Base-by-base conservation (phyloP, 2,888 invertebrate species). In the Dryadula phaetusa region DNA sequence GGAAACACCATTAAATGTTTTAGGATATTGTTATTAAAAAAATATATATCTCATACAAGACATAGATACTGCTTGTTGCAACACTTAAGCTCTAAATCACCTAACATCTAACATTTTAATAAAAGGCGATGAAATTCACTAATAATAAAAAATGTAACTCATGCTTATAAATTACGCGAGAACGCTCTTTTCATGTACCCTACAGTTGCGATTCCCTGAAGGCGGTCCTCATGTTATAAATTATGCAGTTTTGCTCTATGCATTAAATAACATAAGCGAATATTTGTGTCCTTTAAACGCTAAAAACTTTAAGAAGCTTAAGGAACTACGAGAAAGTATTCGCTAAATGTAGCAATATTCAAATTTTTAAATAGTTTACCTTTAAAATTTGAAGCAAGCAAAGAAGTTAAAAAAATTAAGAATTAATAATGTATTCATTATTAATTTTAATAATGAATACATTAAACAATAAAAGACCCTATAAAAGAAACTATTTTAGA, bases 201-300 rank as follows among this genome's bases (percentile, higher is more conserved):
- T 22, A 20, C 49, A 49, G 34, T 14, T 54, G 34, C 34, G 20
- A 54, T 37, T 37, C 54, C 54, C 37, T 14, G 54, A 54, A 54
- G 34, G 34, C 34, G 34, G 34, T 34, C 14, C 34, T 49, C 54
- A 54, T 18, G 14, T 18, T 18, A 54, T 37, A 54, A 54, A 54
- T 34, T 54, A 37, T 37, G 54, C 54, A 54, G 34, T 54, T 34
- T 37, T 34, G 34, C 37, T 54, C 20, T 37, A 37, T 20, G 34
- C 37, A 20, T 54, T 54, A 54, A 54, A 54, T 54, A 54, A 54
- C 32, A 54, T 12, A 32, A 37, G 54, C 32, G 32, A 54, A 54
- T n/a, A 37, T 37, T n/a, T 37, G 20, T 12, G 37, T 54, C 22
- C 54, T 54, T 54, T 53, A n/a, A 47, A 22, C 5, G 22, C 22